Evolutionary conservation across 2,113 vertebrate species (phyloP).

Genomic region (Clarias batrachus): DNA sequence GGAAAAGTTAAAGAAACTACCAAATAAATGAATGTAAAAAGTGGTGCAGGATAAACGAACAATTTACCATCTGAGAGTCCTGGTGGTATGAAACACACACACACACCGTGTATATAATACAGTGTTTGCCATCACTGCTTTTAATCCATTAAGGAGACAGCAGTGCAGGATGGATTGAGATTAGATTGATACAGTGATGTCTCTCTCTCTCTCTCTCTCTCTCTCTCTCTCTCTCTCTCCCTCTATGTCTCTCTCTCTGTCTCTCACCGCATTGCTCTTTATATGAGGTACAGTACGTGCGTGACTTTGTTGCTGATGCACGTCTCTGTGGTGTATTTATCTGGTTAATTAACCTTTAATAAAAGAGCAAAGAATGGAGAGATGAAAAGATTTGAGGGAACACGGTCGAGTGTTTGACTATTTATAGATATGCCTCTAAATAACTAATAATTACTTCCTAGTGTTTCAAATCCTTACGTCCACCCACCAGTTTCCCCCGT

Average conservation of each 20-base stretch:
- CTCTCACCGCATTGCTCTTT: background rate
- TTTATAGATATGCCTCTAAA: constrained; percentile 2
- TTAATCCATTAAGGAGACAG: constrained; percentile 25
- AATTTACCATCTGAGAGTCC: background rate
- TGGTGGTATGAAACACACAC: background rate
- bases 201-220: background rate
- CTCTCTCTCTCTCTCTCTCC: background rate
- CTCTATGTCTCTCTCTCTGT: background rate
- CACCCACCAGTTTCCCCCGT: constrained; percentile 42
- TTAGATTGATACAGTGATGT: background rate
- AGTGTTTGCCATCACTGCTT: background rate
- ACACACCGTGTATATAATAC: background rate
- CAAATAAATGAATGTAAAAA: background rate
- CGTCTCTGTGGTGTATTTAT: background rate
- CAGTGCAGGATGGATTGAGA: background rate
- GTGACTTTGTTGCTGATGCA: background rate
- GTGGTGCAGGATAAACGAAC: background rate
- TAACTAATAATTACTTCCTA: constrained; percentile 61
- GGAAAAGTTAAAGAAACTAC: background rate
- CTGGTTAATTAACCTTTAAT: background rate
- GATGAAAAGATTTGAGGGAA: too few relatives aligned
- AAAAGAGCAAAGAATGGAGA: background rate
- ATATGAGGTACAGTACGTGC: background rate
- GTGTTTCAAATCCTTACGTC: constrained; percentile 58
- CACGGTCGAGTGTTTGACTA: background rate